Conservation (phyloP, 2,888 invertebrate species). For the Hemaris fuciformis region DNA sequence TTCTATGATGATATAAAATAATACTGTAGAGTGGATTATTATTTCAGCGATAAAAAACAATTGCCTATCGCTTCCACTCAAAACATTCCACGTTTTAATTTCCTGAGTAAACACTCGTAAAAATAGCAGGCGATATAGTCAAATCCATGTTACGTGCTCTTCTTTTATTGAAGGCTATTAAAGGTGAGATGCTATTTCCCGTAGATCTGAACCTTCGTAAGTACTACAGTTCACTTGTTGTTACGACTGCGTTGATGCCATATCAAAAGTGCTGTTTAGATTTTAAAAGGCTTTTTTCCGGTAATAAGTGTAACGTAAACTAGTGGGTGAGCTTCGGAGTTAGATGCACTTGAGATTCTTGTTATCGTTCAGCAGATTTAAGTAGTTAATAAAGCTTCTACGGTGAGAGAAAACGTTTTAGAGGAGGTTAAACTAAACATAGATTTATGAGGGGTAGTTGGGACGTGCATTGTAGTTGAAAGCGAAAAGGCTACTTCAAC, state of each 20-base stretch:
- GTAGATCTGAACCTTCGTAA: not conserved
- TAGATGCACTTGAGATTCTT: not conserved
- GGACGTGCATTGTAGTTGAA: not conserved
- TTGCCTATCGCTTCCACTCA: too few species aligned
- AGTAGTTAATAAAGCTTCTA: not conserved
- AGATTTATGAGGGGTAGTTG: not conserved
- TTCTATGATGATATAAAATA: too few species aligned
- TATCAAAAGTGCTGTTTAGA: not conserved
- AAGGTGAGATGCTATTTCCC: not conserved
- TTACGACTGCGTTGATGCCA: not conserved
- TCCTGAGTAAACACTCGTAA: not conserved
- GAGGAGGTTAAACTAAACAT: not conserved
- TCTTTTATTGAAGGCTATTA: constrained; percentile 4
- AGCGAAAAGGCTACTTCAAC: too few species aligned
- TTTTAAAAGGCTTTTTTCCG: constrained; percentile 5
- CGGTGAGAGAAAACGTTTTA: not conserved
- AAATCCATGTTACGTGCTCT: constrained; percentile 1
- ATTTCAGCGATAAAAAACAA: too few species aligned
- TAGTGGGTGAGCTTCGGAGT: not conserved
- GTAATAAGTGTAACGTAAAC: not conserved
- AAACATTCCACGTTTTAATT: too few species aligned
- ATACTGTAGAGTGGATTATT: too few species aligned
- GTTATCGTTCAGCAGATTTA: constrained; percentile 6
- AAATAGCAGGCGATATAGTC: not conserved
- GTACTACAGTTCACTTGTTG: not conserved